Conservation (phyloP, 1,140 invertebrate species). For the Calliphora vicina region DNA sequence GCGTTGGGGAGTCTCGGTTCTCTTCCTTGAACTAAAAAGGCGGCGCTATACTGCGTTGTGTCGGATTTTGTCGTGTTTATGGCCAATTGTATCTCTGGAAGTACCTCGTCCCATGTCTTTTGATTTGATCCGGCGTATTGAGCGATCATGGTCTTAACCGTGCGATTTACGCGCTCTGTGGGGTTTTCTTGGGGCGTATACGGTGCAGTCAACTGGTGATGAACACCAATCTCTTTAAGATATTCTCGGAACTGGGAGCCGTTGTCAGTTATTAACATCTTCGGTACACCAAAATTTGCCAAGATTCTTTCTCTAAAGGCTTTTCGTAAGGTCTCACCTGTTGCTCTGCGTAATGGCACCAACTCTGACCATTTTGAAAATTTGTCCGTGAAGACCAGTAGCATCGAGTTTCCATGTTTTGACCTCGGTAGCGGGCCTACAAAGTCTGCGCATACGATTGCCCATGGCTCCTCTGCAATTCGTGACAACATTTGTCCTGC, state of each 20-base stretch:
- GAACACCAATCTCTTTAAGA: background rate
- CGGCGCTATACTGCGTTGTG: too few relatives aligned
- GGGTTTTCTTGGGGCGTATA: conserved; percentile 30
- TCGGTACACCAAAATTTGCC: background rate
- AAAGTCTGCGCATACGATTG: conserved; percentile 46
- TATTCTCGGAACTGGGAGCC: background rate
- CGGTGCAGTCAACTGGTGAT: background rate
- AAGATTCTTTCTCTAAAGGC: background rate
- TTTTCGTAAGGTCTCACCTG: background rate
- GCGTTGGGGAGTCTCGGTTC: too few relatives aligned
- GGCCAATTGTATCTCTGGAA: too few relatives aligned
- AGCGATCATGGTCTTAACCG: background rate
- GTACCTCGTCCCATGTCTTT: too few relatives aligned
- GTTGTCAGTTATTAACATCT: conserved; percentile 1
- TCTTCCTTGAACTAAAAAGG: too few relatives aligned
- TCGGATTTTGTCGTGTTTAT: too few relatives aligned
- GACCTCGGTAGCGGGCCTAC: conserved; percentile 23
- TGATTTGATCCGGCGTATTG: background rate
- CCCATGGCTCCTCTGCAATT: conserved; percentile 24
- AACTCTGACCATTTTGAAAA: conserved; percentile 17
- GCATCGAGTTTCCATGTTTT: conserved; percentile 8
- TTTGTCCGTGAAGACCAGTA: background rate
- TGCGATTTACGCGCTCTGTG: background rate
- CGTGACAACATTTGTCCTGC: too few relatives aligned
- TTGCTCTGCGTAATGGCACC: background rate